Base-by-base conservation (phyloP, 2,113 vertebrate genomes). In the Etheostoma spectabile region DNA sequence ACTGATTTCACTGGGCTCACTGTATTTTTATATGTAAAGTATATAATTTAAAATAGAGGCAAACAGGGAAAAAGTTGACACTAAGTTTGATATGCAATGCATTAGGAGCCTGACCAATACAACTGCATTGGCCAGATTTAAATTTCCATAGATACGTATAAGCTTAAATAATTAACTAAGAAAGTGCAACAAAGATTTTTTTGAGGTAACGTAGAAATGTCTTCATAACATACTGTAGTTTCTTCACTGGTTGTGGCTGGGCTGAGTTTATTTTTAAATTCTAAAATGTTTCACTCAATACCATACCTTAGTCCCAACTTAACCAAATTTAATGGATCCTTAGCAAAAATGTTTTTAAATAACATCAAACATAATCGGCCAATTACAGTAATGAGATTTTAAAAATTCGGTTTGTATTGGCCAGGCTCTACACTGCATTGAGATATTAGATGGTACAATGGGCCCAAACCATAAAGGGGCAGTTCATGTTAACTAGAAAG, bases 1-100 rank as follows among this genome's bases (percentile, higher is more conserved):
- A 74, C 66, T 68, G 22, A 68, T 82, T 65, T 82, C 68, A 66
- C 55, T 79, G 49, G 77, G 33, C 69, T 68, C n/a, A 21, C 63
- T 67, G 83, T 89, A 90, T 90, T 88, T 92, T 88, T 89, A 42
- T 88, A 90, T 80, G 63, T 86, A 15, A 82, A 18, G 55, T 60
- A 49, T 49, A 52, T 74, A 51, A 77, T 75, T 87, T 74, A 74
- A 75, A 15, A 80, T 16, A 56, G 33, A 71, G 65, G 71, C 42
- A 10, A 68, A 0, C 35, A 1, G 38, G 13, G 48, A 1, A 8
- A 10, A 10, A 13, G 5, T 2, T 10, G 45, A 46, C 19, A 66
- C 14, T 14, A 15, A 46, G 56, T 60, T 24, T 15, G 8, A 14
- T 27, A 19, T 49, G 10, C 33, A 12, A 10, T 74, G 22, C 27